Evolutionary conservation across 2,797 vertebrate genomes (phyloP), one percentile per base, ranked within the genome.

Genomic region (Cossypha caffra): DNA sequence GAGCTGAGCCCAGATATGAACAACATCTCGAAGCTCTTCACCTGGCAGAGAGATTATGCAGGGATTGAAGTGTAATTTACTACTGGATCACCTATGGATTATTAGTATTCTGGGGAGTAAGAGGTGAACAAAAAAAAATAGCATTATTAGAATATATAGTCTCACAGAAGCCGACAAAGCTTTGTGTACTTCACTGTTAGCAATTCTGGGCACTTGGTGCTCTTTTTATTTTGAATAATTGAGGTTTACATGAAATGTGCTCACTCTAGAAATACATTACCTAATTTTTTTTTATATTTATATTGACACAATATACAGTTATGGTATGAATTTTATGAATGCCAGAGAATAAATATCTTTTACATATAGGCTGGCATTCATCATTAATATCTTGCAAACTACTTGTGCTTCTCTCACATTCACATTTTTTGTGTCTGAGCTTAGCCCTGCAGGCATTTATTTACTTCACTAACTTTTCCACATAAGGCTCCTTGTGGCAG

Each of bases 241-340:
- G 21, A 84, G 3, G 6, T 74, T 91, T 95, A 76, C 21, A 16
- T 72, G 66, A 95, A 91, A 86, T 69, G 28, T 8, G 31, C 64
- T 90, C 59, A 52, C 23, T 71, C 26, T 55, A 58, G 23, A 45
- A 95, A 96, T 88, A 75, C 8, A 79, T 48, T 85, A 37, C 42
- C 85, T 81, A 74, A 82, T 21, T 54, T 86, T 47, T 85, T 66
- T 93, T 87, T 74, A 6, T 79, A 77, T 95, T 96, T 89, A 48
- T 80, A 64, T 86, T 78, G 52, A n/a, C 29, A 76, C 10, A 59
- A 19, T 61, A 67, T 37, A 75, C 10, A 73, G 24, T 51, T 57
- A 48, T 5, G 1, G 25, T 40, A 75, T 85, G 59, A 84, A 95
- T 90, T 94, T 94, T 73, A 83, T 69, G 40, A 95, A 79, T 50